Base-by-base conservation (phyloP, 2,113 vertebrate species). In the Chaetodon trifascialis region DNA sequence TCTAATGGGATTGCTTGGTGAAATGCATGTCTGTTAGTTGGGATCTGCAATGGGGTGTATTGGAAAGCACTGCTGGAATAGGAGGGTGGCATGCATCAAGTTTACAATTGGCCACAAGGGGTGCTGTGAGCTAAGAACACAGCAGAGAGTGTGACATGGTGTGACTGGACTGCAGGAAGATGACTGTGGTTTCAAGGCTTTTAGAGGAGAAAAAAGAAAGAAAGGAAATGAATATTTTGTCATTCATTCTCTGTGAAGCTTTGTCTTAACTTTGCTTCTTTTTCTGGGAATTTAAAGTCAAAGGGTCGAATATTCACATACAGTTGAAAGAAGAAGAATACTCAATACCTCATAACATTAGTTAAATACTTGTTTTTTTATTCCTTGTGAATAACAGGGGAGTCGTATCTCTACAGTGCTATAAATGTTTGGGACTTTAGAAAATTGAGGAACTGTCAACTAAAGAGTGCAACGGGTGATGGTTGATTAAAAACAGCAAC, bases 101-200 rank as follows among this genome's bases (percentile, higher is more conserved):
- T 38, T n/a, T 40, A 5, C 17, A 55, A 15, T 1, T 63, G 44
- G 65, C 91, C 91, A 91, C 88, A 38, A 84, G 90, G 80, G 88
- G 91, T 9, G 11, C 80, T 87, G 70, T 85, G 71, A 69, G 82
- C 69, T 76, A 60, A 86, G 72, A 62, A 52, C 74, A 81, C 58
- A 68, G 80, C 40, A 36, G 21, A 47, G 51, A 44, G 30, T 4
- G 49, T n/a, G 49, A 12, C 30, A 64, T 0, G 51, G 67, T 63
- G 65, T 63, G 44, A 74, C 16, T 75, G 38, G 47, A 19, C 51
- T 82, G 56, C 44, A 82, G 64, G 4, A 38, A 56, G n/a, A 51
- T 51, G 10, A 16, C 51, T 76, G 54, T 7, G 66, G 34, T 59
- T 17, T 34, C 1, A 65, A 74, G 51, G 40, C 1, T n/a, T 71